A percentile compares a stretch with the other conserved stretches of the same genome.
These are phyloP conservation scores for Corydoras sp. DNA, from an alignment of 2,113 vertebrate species.

Conservation along the genomic window DNA sequence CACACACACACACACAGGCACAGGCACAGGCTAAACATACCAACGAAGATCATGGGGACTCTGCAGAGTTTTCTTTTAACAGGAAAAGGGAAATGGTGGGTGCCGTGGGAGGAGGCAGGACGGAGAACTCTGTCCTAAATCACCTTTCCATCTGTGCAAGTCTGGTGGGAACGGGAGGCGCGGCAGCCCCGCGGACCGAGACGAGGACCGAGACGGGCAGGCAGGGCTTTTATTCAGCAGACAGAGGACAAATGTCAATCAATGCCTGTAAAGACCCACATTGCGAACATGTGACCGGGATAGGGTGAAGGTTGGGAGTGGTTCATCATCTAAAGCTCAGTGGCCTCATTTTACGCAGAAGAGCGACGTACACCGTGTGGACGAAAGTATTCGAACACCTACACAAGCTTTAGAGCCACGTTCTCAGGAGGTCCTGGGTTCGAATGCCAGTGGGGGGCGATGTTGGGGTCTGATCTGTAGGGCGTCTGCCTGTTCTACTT, in stretches of 20 bases:
- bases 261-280: neutral
- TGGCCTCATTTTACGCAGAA: too few relatives aligned
- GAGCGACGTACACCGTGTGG: too few relatives aligned
- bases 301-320: neutral
- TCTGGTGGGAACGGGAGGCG: neutral
- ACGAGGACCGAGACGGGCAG: constrained; percentile 1
- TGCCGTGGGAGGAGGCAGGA: constrained; percentile 27
- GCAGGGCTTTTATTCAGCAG: neutral
- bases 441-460: too few relatives aligned
- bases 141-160: constrained; percentile 27
- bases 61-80: constrained; percentile 30
- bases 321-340: too few relatives aligned
- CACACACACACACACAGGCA: neutral
- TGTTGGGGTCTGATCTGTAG: too few relatives aligned
- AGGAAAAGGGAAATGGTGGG: constrained; percentile 19
- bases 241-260: neutral
- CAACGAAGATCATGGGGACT: constrained; percentile 24
- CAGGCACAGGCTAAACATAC: constrained; percentile 8
- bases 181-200: neutral
- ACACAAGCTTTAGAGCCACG: too few relatives aligned
- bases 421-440: too few relatives aligned
- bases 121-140: constrained; percentile 31
- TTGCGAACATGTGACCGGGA: neutral
- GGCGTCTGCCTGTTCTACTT: too few relatives aligned
- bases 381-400: too few relatives aligned